Percentiles rank a stretch among this genome's conserved stretches.
These are phyloP conservation scores for Cheirogaleus major DNA, from an alignment of 2,797 vertebrate species.

Conservation along the genomic window DNA sequence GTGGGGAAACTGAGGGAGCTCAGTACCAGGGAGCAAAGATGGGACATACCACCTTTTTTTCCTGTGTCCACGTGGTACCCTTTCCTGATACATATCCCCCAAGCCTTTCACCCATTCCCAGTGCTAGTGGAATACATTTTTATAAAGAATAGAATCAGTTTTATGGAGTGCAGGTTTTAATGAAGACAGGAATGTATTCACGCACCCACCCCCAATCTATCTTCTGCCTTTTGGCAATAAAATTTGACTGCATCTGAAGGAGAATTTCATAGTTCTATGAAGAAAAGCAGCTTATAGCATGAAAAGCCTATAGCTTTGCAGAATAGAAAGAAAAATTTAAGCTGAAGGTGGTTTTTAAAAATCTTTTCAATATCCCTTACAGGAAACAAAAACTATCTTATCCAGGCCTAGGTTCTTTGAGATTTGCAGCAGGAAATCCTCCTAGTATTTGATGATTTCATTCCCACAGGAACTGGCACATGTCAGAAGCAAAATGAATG, in stretches of 20 bases:
- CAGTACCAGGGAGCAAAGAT: background rate
- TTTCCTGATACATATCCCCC: background rate
- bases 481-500: conserved; percentile 49
- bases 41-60: background rate
- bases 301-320: conserved; percentile 57
- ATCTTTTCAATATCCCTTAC: background rate
- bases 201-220: background rate
- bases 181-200: background rate
- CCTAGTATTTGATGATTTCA: conserved; percentile 35
- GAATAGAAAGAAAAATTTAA: conserved; percentile 57
- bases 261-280: conserved; percentile 55
- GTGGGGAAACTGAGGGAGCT: background rate
- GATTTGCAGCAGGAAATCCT: conserved; percentile 41
- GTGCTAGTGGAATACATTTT: background rate
- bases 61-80: background rate
- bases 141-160: conserved; percentile 21
- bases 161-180: conserved; percentile 15
- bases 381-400: conserved; percentile 34
- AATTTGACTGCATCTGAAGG: conserved; percentile 49
- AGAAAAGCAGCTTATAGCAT: conserved; percentile 58
- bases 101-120: background rate
- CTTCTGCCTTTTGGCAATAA: conserved; percentile 34
- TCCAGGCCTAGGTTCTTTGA: background rate
- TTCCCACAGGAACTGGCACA: conserved; percentile 31
- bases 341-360: background rate